phyloP scores from a whole-genome alignment of 64 coral and sea anemone genomes.

The Cladopsammia gracilis region DNA sequence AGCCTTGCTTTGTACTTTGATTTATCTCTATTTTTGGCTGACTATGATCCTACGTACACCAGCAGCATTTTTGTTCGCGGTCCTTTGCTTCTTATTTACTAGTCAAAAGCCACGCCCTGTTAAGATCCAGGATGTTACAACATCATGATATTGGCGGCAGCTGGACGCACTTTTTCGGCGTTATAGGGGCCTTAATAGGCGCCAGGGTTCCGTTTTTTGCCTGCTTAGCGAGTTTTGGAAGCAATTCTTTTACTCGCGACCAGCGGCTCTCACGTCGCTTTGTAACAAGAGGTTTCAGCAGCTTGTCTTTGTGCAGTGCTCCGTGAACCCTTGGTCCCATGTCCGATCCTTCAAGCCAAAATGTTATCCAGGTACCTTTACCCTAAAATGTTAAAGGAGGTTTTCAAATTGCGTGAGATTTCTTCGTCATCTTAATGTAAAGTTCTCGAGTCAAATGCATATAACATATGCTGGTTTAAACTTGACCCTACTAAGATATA shows the following conservation, averaged over 20 bases:
- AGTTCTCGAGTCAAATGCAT: no score
- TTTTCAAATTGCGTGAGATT: neutral
- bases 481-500: no score
- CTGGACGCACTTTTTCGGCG: neutral
- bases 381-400: conserved; percentile 22
- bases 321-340: neutral
- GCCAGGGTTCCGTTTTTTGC: neutral
- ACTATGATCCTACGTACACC: no score
- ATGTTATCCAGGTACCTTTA: conserved; percentile 78
- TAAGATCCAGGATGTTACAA: neutral
- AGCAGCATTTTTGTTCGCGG: no score
- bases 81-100: no score
- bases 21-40: no score
- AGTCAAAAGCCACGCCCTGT: neutral
- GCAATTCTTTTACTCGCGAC: conserved; percentile 57
- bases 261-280: conserved; percentile 27
- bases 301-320: conserved; percentile 5
- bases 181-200: neutral
- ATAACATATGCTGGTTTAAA: no score
- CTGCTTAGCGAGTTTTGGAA: conserved; percentile 50
- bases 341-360: conserved; percentile 61
- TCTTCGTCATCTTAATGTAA: no score
- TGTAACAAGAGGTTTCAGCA: neutral
- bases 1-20: no score
- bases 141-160: conserved; percentile 42